These are phyloP conservation scores for Neuroscelio doddi DNA, from an alignment of 2,888 invertebrate genomes.

Conservation along the genomic window DNA sequence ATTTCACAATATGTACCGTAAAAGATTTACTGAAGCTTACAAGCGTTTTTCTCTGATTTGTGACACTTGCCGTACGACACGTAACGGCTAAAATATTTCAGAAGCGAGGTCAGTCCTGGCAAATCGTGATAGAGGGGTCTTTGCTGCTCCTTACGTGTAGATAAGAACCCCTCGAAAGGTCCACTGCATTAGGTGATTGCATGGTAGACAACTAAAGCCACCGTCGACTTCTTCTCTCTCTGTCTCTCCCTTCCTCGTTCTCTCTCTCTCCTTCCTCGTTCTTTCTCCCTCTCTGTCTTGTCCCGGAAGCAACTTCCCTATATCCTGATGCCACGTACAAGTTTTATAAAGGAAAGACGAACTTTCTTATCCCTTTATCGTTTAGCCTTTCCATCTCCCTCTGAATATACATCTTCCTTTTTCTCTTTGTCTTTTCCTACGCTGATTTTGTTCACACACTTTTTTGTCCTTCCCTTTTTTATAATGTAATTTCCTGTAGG, in stretches of 20 bases:
- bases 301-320: constrained; percentile 42
- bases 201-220: constrained; percentile 51
- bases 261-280: constrained; percentile 15
- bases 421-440: constrained; percentile 1
- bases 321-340: constrained; percentile 49
- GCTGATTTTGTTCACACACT: too few relatives aligned
- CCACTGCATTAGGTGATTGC: constrained; percentile 66
- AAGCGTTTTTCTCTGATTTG: constrained; percentile 16
- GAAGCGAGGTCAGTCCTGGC: constrained; percentile 10
- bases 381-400: constrained; percentile 8
- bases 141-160: constrained; percentile 7
- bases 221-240: constrained; percentile 29
- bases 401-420: constrained; percentile 2
- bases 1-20: too few relatives aligned
- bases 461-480: too few relatives aligned
- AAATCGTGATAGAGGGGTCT: constrained; percentile 17
- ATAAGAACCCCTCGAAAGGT: constrained; percentile 34
- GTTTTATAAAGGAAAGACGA: constrained; percentile 53
- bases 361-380: constrained; percentile 8
- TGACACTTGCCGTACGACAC: constrained; percentile 18
- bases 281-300: constrained; percentile 29
- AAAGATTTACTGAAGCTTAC: background rate
- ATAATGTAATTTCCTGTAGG: too few relatives aligned
- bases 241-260: constrained; percentile 12
- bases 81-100: constrained; percentile 12